Conservation (phyloP, 1,140 invertebrate genomes). For the Parapsyche elsis region DNA sequence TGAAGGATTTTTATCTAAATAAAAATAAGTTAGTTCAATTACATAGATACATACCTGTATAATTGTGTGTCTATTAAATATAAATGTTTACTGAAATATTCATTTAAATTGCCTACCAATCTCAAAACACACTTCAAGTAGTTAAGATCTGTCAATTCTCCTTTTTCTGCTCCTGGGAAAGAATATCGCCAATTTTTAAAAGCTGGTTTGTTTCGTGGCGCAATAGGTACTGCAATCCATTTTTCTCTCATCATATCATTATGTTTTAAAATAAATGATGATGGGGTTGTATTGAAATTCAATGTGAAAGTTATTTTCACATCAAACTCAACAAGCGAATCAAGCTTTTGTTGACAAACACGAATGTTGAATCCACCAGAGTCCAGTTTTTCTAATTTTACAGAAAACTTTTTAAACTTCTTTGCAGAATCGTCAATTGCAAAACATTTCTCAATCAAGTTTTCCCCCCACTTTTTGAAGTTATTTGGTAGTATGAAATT, state of each 20-base stretch:
- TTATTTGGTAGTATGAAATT: not conserved
- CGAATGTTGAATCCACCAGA: not conserved
- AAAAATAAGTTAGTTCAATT: not conserved
- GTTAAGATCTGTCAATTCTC: not conserved
- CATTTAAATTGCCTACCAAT: not conserved
- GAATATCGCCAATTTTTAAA: constrained; percentile 4
- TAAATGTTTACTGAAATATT: not conserved
- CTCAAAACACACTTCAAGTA: constrained; percentile 14
- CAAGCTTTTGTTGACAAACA: not conserved
- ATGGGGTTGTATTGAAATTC: not conserved
- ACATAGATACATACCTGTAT: not conserved
- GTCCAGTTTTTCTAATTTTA: not conserved
- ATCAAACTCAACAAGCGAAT: not conserved
- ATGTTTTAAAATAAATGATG: not conserved
- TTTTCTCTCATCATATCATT: not conserved
- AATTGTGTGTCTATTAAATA: not conserved
- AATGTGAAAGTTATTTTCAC: not conserved
- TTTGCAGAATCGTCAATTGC: not conserved
- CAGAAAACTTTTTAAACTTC: not conserved
- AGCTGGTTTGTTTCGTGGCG: not conserved
- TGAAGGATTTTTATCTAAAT: not conserved
- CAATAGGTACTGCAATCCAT: constrained; percentile 1
- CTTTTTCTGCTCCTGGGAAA: not conserved
- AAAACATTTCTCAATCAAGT: not conserved
- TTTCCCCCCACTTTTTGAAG: not conserved